A percentile compares a stretch with the other conserved stretches of the same genome.
phyloP scores from a whole-genome alignment of 35 echinoderm and acorn worm species.

The Apostichopus parvimensis region DNA sequence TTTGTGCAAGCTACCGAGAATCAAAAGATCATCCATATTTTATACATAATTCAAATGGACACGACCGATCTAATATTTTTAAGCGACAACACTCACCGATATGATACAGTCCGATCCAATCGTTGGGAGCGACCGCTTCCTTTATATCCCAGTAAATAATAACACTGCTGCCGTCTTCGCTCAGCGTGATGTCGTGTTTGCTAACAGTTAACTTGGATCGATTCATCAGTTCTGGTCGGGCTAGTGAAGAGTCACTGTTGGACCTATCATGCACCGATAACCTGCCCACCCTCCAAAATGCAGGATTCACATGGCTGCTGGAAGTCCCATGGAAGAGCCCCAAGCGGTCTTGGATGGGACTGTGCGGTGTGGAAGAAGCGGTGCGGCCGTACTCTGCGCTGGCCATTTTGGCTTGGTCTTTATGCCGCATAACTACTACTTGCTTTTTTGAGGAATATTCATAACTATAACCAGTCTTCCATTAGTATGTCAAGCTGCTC shows the following conservation, averaged over 20 bases:
- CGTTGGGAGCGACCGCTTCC: conserved; percentile 71
- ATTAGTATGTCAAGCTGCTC: background rate
- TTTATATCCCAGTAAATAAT: conserved; percentile 93
- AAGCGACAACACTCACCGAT: conserved; percentile 65
- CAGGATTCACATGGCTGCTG: conserved; percentile 41
- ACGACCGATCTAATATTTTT: background rate
- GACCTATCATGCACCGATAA: conserved; percentile 89
- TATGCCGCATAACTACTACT: conserved; percentile 51
- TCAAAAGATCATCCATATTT: background rate
- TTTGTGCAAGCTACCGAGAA: background rate
- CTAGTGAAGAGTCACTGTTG: conserved; percentile 91
- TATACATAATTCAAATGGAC: background rate
- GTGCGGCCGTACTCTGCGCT: conserved; percentile 32
- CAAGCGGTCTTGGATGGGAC: conserved; percentile 73
- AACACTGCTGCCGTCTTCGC: conserved; percentile 65
- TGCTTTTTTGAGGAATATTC: background rate
- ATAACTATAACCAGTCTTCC: background rate
- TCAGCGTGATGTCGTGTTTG: conserved; percentile 76
- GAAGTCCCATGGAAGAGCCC: conserved; percentile 65
- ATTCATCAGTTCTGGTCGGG: conserved; percentile 76
- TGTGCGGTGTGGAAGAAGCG: conserved; percentile 39
- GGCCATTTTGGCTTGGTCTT: conserved; percentile 28
- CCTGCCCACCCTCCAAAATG: conserved; percentile 69
- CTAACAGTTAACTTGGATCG: conserved; percentile 85
- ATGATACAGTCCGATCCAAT: conserved; percentile 94